A percentile compares a stretch with the other conserved stretches of the same genome.
Conservation (phyloP, 2,888 invertebrate species). For the Andrena trimmerana region DNA sequence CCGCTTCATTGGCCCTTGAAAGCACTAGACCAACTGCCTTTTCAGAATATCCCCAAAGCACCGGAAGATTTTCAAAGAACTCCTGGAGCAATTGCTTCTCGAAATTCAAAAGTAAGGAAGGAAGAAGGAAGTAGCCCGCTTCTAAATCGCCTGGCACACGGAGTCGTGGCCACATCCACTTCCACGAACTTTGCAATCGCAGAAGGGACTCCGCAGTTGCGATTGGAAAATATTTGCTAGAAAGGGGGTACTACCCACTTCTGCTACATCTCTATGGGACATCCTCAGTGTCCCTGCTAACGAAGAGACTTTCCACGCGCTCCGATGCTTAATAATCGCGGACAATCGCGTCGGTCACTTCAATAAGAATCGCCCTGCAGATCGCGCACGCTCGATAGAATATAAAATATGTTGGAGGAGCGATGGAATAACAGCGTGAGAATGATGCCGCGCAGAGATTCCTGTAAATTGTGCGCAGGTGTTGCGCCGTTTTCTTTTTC, state of each 20-base stretch:
- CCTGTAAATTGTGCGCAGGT: slow-evolving; percentile 47
- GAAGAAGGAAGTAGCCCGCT: neutral
- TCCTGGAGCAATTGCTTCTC: neutral
- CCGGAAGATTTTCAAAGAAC: neutral
- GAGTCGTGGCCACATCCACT: too few relatives aligned
- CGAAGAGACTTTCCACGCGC: too few relatives aligned
- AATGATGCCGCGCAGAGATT: slow-evolving; percentile 29
- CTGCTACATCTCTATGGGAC: too few relatives aligned
- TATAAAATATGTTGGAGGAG: slow-evolving; percentile 21
- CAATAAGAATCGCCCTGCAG: neutral
- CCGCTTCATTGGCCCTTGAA: slow-evolving; percentile 10
- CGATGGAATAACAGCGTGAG: slow-evolving; percentile 42
- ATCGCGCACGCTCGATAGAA: slow-evolving; percentile 12
- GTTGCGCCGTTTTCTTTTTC: slow-evolving; percentile 19
- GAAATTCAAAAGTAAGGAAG: neutral
- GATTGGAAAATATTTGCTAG: too few relatives aligned
- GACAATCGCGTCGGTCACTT: slow-evolving; percentile 1
- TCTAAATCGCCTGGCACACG: neutral
- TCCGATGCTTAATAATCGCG: neutral
- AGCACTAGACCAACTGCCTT: slow-evolving; percentile 1
- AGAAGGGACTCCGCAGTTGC: too few relatives aligned
- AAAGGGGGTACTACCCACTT: too few relatives aligned
- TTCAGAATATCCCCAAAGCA: neutral
- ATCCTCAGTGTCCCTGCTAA: too few relatives aligned
- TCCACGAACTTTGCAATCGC: too few relatives aligned